Evolutionary conservation across 2,888 invertebrate species (phyloP).

Genomic region (Mesorhabditis sp.): DNA sequence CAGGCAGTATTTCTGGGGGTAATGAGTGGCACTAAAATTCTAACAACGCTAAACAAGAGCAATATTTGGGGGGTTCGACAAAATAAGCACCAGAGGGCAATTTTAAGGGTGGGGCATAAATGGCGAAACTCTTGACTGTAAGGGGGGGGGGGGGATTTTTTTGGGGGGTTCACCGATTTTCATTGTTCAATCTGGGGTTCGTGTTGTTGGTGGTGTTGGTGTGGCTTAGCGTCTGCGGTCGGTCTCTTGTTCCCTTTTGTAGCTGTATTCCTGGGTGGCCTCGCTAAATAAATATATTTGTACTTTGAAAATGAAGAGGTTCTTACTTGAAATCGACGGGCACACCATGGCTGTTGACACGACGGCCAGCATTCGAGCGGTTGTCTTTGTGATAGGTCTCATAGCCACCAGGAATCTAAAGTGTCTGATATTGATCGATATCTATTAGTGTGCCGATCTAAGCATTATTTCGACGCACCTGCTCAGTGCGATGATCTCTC

Average conservation of each 20-base stretch:
- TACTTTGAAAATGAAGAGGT: background rate
- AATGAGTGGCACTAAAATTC: too few relatives aligned
- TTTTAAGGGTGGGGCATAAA: background rate
- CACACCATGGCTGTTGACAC: conserved; percentile 36
- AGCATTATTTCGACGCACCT: conserved; percentile 7
- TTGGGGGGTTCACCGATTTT: conserved; percentile 4
- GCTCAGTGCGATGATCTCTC: conserved; percentile 46
- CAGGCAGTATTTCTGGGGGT: background rate
- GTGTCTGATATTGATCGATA: background rate
- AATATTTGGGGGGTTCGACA: background rate
- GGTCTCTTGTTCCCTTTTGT: conserved; percentile 47
- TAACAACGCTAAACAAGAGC: background rate
- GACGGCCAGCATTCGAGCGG: conserved; percentile 38
- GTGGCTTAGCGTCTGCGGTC: conserved; percentile 22
- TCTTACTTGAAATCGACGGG: conserved; percentile 47
- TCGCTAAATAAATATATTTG: conserved; percentile 35
- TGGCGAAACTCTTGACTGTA: background rate
- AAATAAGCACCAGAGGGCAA: background rate
- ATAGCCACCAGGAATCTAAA: conserved; percentile 55
- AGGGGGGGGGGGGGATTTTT: background rate
- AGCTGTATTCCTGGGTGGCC: conserved; percentile 50
- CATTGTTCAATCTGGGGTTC: background rate
- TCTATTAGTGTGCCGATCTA: too few relatives aligned
- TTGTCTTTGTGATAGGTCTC: conserved; percentile 51
- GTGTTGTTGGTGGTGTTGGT: background rate